Evolutionary conservation across 2,888 invertebrate genomes (phyloP).

Genomic region (Nomada flava): DNA sequence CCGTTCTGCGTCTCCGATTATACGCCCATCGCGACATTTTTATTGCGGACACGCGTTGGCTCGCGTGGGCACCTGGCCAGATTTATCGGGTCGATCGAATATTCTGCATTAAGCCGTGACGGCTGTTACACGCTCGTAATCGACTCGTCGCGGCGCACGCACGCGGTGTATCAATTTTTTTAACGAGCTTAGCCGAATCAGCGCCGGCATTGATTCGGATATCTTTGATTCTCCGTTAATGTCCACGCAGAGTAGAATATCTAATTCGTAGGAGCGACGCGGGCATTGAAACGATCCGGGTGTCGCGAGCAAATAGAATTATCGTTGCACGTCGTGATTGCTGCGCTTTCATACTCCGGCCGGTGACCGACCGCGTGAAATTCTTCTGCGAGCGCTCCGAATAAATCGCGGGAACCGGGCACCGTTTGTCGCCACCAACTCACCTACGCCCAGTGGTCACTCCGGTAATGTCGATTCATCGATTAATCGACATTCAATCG

Average conservation of each 20-base stretch:
- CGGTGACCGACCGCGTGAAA: background rate
- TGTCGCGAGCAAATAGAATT: background rate
- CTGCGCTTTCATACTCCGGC: background rate
- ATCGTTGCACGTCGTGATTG: background rate
- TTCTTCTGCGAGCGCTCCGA: background rate
- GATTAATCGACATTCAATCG: constrained; percentile 30
- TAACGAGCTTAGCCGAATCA: background rate
- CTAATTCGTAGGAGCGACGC: background rate
- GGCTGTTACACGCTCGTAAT: constrained; percentile 29
- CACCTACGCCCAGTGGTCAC: background rate
- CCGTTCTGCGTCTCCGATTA: background rate
- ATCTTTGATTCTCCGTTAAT: no score
- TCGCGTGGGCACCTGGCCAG: constrained; percentile 40
- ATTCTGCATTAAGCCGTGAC: constrained; percentile 25
- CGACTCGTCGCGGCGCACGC: constrained; percentile 15
- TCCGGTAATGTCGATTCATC: background rate
- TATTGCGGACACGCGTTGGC: constrained; percentile 30
- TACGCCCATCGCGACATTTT: constrained; percentile 18
- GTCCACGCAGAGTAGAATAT: no score
- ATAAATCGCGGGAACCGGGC: background rate
- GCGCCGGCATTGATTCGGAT: background rate
- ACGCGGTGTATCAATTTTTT: constrained; percentile 7
- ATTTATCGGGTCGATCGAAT: constrained; percentile 46
- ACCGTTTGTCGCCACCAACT: no score
- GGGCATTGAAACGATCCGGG: background rate